These are phyloP conservation scores for Podarcis lilfordi DNA, from an alignment of 2,797 vertebrate genomes.

Conservation along the genomic window DNA sequence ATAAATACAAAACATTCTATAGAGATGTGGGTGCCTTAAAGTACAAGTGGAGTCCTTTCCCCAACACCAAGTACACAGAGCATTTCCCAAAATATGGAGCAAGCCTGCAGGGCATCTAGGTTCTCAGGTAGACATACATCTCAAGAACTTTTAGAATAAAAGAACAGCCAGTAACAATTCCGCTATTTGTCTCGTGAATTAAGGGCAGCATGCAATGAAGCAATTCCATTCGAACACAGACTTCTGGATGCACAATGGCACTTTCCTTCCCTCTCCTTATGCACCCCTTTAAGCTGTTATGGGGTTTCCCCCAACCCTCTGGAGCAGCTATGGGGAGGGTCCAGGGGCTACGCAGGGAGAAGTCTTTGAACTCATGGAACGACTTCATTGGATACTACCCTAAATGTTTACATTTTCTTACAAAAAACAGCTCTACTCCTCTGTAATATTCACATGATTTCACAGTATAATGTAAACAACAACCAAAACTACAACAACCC, in stretches of 20 bases:
- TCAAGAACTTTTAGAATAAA: too few species aligned
- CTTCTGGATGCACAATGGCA: too few species aligned
- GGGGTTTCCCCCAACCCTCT: too few species aligned
- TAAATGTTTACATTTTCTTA: too few species aligned
- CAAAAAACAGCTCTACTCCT: too few species aligned
- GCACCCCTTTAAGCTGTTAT: too few species aligned
- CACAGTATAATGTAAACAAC: not conserved
- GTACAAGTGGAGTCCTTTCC: not conserved
- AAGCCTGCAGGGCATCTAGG: not conserved
- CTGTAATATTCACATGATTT: not conserved
- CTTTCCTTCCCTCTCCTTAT: too few species aligned
- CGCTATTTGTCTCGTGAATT: not conserved
- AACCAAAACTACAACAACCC: not conserved
- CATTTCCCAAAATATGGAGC: not conserved
- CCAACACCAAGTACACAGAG: not conserved
- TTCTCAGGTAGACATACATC: not conserved
- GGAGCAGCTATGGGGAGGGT: too few species aligned
- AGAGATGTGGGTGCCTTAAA: not conserved
- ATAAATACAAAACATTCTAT: too few species aligned
- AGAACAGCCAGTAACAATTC: not conserved
- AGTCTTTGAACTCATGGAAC: too few species aligned
- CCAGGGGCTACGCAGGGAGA: too few species aligned
- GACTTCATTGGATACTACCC: too few species aligned
- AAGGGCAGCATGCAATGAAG: not conserved
- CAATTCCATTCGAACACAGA: not conserved